Evolutionary conservation across 2,888 invertebrate genomes (phyloP), one percentile per base, ranked within the genome.

Genomic region (Stegophylla sp.): DNA sequence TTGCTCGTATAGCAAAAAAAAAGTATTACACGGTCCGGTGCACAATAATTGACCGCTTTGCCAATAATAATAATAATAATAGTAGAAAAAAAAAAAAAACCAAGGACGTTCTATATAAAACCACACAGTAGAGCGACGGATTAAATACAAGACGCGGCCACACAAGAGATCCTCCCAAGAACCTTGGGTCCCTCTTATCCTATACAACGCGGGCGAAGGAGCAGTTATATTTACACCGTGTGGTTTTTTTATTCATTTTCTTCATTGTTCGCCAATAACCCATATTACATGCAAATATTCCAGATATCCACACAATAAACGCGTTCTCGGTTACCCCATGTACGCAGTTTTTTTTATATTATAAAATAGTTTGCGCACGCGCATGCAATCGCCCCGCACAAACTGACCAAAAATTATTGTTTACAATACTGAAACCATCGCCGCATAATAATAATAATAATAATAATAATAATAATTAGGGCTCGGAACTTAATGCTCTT

Each of bases 61-160:
- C 45, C 34, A 77, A 77, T 69, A 77, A 63, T 28, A 34, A 48
- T 23, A 56, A n/a, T n/a, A n/a, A n/a, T n/a, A n/a, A n/a, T n/a
- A n/a, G n/a, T n/a, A n/a, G n/a, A n/a, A n/a, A 63, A 59, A 20
- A 43, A 53, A 53, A 74, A 74, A 74, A 7, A 61, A 45, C 67
- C 77, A 77, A 77, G 77, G 77, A 69, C 77, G 77, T 69, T 77
- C 77, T 77, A 69, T 69, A 77, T 77, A 77, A 59, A 77, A 59
- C 34, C 43, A 41, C 34, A 45, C 28, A 3, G 34, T n/a, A 73
- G 26, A 23, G 34, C 23, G 3, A 34, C 34, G 7, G n/a, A n/a
- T n/a, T n/a, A n/a, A n/a, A n/a, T n/a, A n/a, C n/a, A n/a, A n/a
- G n/a, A 17, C 12, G 13, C 45, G 4, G 13, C 45, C 20, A 26